Evolutionary conservation across 2,113 vertebrate species (phyloP), one percentile per base, ranked within the genome.

Genomic region (Sorex araneus): DNA sequence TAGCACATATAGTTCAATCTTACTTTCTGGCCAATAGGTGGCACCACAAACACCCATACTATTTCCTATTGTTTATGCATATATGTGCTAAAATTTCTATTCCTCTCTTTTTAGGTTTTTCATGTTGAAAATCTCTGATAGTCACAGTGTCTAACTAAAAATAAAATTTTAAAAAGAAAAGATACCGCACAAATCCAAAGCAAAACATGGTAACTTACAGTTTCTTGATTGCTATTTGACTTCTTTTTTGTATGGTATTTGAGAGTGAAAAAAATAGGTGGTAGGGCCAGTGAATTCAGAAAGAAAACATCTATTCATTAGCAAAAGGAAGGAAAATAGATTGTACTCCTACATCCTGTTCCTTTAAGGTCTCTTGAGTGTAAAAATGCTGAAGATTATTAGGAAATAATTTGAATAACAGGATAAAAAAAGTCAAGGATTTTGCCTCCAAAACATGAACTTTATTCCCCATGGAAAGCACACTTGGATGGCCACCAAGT

Each of bases 231-330:
- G 45, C 50, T 83, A 13, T 60, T 90, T 94, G 63, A 88, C 67
- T 84, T 96, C 45, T 85, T 90, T 87, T 78, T 84, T 50, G n/a
- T 60, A 83, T 63, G 47, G 32, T 89, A 45, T 80, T 74, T 73
- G 82, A 85, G 23, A 86, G 25, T 67, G 7, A 4, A 47, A 94
- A 75, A 36, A 47, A 92, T 91, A 81, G 45, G 87, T 89, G 94
- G 94, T 93, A 92, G 90, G 73, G 88, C 81, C 76, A 90, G 50
- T 89, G 80, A 91, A 94, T 95, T 94, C 82, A 90, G 92, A 96
- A 96, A 91, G 93, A 96, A 97, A 97, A 96, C 96, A 96, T 92
- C 79, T 96, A 96, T 95, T 96, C 96, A 96, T 97, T 93, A 95
- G 79, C 77, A 86, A 94, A 95, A 96, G 96, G 93, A 96, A 96